A percentile compares a stretch with the other conserved stretches of the same genome.
These are phyloP conservation scores for Dendrocincla fuliginosa DNA, from an alignment of 2,797 vertebrate species.

Conservation along the genomic window DNA sequence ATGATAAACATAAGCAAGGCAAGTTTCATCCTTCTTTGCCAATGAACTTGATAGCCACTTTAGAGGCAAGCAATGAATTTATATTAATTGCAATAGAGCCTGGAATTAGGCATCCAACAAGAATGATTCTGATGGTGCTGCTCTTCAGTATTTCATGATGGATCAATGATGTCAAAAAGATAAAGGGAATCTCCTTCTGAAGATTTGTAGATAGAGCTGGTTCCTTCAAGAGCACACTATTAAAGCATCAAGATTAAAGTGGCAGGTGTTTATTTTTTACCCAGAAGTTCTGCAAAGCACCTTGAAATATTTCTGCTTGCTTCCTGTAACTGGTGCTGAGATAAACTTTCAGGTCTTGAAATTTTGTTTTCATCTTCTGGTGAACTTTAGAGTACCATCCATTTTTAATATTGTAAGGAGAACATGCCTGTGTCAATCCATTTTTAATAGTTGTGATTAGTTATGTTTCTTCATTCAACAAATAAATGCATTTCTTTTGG, in stretches of 20 bases:
- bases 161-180: constrained; percentile 6
- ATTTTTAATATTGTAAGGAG: not conserved
- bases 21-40: not conserved
- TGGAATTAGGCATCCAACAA: not conserved
- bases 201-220: not conserved
- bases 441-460: constrained; percentile 23
- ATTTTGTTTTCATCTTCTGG: not conserved
- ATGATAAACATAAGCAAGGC: not conserved
- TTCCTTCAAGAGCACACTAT: not conserved
- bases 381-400: not conserved
- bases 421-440: not conserved
- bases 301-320: constrained; percentile 18
- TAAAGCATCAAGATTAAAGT: constrained; percentile 20
- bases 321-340: not conserved
- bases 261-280: not conserved
- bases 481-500: not conserved
- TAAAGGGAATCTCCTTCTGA: not conserved
- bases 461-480: constrained; percentile 4
- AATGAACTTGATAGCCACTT: not conserved
- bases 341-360: constrained; percentile 7
- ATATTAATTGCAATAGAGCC: not conserved
- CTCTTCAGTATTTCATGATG: not conserved
- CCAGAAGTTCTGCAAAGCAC: not conserved
- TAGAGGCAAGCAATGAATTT: not conserved
- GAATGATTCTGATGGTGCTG: not conserved